A percentile compares a stretch with the other conserved stretches of the same genome.
Conservation (phyloP, 2,888 invertebrate species). For the Stegana nigrithorax region DNA sequence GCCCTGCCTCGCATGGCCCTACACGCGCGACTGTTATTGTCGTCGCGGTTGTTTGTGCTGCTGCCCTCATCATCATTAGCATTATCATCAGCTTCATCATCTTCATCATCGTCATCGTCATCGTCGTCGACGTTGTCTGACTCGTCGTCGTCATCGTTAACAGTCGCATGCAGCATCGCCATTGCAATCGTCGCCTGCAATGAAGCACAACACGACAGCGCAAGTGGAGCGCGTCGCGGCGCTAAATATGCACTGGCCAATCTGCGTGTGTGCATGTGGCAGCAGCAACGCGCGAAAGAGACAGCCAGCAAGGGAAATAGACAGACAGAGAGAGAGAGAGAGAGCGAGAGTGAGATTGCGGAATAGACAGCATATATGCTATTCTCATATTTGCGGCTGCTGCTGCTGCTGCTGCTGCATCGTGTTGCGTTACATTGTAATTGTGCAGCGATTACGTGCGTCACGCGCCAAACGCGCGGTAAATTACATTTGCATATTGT, state of each 20-base stretch:
- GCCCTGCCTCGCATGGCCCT: constrained; percentile 6
- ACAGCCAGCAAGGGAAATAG: neutral
- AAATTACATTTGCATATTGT: constrained; percentile 62
- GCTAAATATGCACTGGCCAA: constrained; percentile 23
- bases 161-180: neutral
- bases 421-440: constrained; percentile 47
- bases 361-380: neutral
- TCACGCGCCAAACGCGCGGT: constrained; percentile 62
- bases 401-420: constrained; percentile 7
- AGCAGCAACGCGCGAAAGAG: no score
- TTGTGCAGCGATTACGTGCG: constrained; percentile 62
- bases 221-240: constrained; percentile 29
- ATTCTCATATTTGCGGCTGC: neutral
- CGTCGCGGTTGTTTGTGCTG: constrained; percentile 10
- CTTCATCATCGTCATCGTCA: neutral
- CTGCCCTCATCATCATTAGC: constrained; percentile 35
- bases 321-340: constrained; percentile 18
- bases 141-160: neutral
- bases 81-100: constrained; percentile 2
- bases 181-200: constrained; percentile 33
- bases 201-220: constrained; percentile 29
- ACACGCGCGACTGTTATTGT: constrained; percentile 8
- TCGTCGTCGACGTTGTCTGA: neutral
- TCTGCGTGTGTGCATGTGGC: constrained; percentile 10
- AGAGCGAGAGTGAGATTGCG: no score